A percentile compares a stretch with the other conserved stretches of the same genome.
Conservation (phyloP, 2,113 vertebrate genomes). For the Myrmecobius fasciatus region DNA sequence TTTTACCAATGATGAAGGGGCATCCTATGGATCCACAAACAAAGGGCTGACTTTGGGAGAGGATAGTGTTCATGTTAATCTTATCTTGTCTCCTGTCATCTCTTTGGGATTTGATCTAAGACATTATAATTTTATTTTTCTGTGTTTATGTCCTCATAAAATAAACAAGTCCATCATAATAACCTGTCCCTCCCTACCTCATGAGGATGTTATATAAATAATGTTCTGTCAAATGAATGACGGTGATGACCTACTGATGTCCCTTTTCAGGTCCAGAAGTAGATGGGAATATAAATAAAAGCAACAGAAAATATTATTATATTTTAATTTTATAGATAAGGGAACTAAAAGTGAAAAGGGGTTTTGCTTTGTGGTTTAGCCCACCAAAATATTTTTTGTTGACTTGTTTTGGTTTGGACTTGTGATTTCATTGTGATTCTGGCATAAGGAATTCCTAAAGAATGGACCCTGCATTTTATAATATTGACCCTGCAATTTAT, state of each 20-base stretch:
- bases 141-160: conserved; percentile 65
- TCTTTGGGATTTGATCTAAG: conserved; percentile 51
- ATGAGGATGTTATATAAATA: conserved; percentile 29
- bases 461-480: background rate
- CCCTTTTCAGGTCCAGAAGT: background rate
- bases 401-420: background rate
- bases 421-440: background rate
- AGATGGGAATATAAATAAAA: background rate
- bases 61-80: background rate
- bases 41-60: background rate
- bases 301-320: background rate
- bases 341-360: background rate
- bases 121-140: conserved; percentile 32
- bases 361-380: background rate
- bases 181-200: conserved; percentile 39
- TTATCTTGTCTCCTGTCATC: conserved; percentile 1
- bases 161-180: conserved; percentile 53
- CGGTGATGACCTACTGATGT: background rate
- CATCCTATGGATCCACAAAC: background rate
- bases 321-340: background rate
- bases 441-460: background rate
- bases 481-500: background rate
- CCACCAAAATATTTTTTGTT: background rate
- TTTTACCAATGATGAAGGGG: background rate
- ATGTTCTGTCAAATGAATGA: background rate